Evolutionary conservation across 2,113 vertebrate genomes (phyloP), one percentile per base, ranked within the genome.

Genomic region (Epinephelus cyanopodus): DNA sequence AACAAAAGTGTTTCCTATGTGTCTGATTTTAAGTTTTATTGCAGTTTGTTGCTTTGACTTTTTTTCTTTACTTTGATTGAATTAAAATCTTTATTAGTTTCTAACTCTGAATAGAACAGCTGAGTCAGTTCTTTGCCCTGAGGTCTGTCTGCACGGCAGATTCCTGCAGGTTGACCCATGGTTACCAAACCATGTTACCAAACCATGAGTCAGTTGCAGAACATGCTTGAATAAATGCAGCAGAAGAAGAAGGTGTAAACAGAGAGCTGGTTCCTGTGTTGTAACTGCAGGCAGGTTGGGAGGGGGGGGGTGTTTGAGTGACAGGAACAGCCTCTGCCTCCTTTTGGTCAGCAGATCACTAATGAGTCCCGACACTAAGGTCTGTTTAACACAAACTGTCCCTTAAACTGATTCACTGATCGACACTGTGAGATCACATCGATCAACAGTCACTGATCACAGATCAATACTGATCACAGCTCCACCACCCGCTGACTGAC

Each of bases 261-360:
- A 75, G 7, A 53, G 2, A 45, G 70, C 11, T 47, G 48, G 72
- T 27, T 25, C 18, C 53, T 61, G 69, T 82, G 79, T 76, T 78
- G 68, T 84, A 86, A 82, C n/a, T 6, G 45, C 1, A 21, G 75
- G 83, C 1, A 21, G 75, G 83, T 57, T 2, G 74, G n/a, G 27
- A 87, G 64, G 57, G 79, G 68, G 68, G 66, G 57, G 3, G 12
- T 2, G 13, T 50, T 64, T 94, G 94, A 95, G 25, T 93, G 93
- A 95, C 95, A 94, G 87, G 84, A 39, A 92, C 94, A 95, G 93
- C 83, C 83, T 68, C 67, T 69, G 69, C 77, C 85, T 91, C 85
- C 79, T 91, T 87, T 89, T 92, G 87, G 85, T 92, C 86, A 85
- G 81, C 66, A 45, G 69, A 23, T 89, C 60, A 90, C 90, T 84